phyloP scores from a whole-genome alignment of 2,113 vertebrate species.

The Barnardius zonarius region DNA sequence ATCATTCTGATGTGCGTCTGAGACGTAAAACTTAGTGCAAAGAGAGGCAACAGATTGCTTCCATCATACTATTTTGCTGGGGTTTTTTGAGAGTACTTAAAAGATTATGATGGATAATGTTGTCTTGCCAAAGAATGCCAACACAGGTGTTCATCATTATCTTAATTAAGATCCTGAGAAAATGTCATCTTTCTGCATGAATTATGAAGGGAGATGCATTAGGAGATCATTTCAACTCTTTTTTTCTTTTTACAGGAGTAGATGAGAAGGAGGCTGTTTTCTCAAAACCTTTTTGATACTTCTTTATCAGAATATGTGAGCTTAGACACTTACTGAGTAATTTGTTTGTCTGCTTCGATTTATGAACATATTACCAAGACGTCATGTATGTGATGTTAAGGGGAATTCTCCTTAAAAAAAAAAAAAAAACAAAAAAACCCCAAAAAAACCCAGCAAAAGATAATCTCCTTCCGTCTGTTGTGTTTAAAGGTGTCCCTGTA shows the following conservation, averaged over 20 bases:
- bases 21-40: conserved; percentile 36
- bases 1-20: conserved; percentile 57
- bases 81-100: conserved; percentile 72
- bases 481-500: background rate
- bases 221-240: conserved; percentile 46
- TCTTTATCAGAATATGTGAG: background rate
- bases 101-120: conserved; percentile 81
- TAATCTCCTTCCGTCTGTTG: background rate
- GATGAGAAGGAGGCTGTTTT: background rate
- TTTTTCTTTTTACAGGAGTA: background rate
- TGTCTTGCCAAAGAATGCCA: conserved; percentile 76
- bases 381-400: background rate
- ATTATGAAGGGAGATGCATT: conserved; percentile 59
- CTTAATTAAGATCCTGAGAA: conserved; percentile 79
- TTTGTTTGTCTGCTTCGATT: background rate
- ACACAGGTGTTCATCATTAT: conserved; percentile 80
- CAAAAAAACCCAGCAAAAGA: background rate
- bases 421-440: background rate
- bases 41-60: conserved; percentile 75
- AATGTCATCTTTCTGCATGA: conserved; percentile 71
- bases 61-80: conserved; percentile 65
- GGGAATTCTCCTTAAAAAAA: background rate
- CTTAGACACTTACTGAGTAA: background rate
- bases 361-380: background rate
- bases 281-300: background rate